A percentile compares a stretch with the other conserved stretches of the same genome.
phyloP scores from a whole-genome alignment of 2,797 vertebrate species.

The Urosaurus nigricauda region DNA sequence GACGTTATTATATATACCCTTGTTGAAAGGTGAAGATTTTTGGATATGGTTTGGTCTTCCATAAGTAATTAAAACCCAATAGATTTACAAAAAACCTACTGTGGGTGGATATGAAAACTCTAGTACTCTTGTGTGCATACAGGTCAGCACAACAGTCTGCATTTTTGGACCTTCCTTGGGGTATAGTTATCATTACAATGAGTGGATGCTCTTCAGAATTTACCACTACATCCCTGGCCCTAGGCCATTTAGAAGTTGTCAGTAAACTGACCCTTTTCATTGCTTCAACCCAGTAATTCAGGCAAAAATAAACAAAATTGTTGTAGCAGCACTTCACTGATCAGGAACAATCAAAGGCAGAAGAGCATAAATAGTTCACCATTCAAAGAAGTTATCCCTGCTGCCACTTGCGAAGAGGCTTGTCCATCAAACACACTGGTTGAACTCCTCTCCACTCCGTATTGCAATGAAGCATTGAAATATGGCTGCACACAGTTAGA shows the following conservation, averaged over 20 bases:
- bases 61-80: too few relatives aligned
- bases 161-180: too few relatives aligned
- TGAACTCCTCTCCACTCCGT: neutral
- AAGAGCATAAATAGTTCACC: neutral
- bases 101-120: too few relatives aligned
- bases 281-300: neutral
- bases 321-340: conserved; percentile 1
- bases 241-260: neutral
- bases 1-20: too few relatives aligned
- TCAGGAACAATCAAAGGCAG: conserved; percentile 1
- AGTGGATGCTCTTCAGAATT: too few relatives aligned
- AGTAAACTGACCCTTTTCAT: conserved; percentile 3
- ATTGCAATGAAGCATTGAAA: conserved; percentile 34
- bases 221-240: too few relatives aligned
- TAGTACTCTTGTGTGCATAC: too few relatives aligned
- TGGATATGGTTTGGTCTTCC: too few relatives aligned
- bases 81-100: too few relatives aligned
- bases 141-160: too few relatives aligned
- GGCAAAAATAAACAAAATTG: conserved; percentile 9
- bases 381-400: neutral
- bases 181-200: too few relatives aligned
- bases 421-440: neutral
- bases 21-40: too few relatives aligned
- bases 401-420: neutral
- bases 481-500: conserved; percentile 24